Evolutionary conservation across 2,113 vertebrate genomes (phyloP).

Genomic region (Chloropsis cyanopogon): DNA sequence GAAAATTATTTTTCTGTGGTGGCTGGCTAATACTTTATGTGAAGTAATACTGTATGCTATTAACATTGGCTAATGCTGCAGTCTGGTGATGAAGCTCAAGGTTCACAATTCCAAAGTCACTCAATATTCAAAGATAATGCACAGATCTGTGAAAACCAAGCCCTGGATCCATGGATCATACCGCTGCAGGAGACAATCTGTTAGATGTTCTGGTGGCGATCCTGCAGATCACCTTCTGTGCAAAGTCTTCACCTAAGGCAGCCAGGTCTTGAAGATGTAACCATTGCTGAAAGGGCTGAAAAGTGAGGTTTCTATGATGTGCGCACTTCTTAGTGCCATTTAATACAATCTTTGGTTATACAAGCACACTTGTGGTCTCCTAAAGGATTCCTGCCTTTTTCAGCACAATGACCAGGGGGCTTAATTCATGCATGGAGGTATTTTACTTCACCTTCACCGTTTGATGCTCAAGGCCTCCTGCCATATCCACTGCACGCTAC

Average conservation of each 20-base stretch:
- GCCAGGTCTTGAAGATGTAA: neutral
- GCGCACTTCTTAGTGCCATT: neutral
- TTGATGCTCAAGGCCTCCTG: neutral
- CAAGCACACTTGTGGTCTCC: neutral
- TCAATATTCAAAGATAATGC: neutral
- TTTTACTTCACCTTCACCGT: neutral
- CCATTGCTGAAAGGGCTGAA: neutral
- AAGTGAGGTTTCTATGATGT: neutral
- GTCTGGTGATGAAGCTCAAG: neutral
- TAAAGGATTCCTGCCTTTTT: neutral
- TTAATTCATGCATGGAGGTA: neutral
- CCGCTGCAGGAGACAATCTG: neutral
- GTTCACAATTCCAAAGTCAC: neutral
- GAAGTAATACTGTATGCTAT: neutral
- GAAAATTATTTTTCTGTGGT: neutral
- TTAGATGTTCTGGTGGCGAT: neutral
- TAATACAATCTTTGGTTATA: neutral
- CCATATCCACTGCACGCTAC: neutral
- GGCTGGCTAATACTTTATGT: neutral
- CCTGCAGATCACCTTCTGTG: neutral
- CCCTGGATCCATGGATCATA: neutral
- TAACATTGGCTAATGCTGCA: neutral
- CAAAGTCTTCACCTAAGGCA: neutral
- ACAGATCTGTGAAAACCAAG: neutral
- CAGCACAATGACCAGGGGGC: fast-evolving